A percentile compares a stretch with the other conserved stretches of the same genome.
Evolutionary conservation across 1,140 invertebrate species (phyloP).

Genomic region (Trichonephila clavata): DNA sequence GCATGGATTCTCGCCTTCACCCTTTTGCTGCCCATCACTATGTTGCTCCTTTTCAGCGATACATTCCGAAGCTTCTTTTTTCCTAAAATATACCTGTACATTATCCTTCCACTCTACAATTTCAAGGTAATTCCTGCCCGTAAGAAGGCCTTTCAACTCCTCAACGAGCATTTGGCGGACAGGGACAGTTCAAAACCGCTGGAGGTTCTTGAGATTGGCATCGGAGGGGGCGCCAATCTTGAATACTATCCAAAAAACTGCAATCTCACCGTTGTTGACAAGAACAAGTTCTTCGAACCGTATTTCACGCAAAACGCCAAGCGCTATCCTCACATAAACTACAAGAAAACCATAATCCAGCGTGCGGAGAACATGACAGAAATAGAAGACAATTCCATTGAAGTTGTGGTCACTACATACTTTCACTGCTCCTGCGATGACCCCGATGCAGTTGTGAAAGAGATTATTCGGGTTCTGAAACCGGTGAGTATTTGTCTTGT

Average conservation of each 20-base stretch:
- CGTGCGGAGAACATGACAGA: conserved; percentile 80
- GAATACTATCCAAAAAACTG: conserved; percentile 66
- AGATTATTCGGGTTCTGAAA: conserved; percentile 80
- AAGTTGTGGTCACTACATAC: conserved; percentile 79
- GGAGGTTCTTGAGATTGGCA: conserved; percentile 73
- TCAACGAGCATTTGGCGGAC: not conserved
- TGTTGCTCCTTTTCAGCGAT: not conserved
- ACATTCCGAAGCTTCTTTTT: not conserved
- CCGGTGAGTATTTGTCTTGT: conserved; percentile 73
- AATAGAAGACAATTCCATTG: conserved; percentile 79
- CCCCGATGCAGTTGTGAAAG: conserved; percentile 78
- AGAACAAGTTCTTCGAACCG: conserved; percentile 39
- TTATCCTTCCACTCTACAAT: not conserved
- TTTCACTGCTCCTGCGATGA: conserved; percentile 80
- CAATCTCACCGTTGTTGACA: conserved; percentile 57
- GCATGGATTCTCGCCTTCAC: not conserved
- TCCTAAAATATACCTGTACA: not conserved
- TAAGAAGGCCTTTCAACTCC: not conserved
- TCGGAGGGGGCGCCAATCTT: conserved; percentile 70
- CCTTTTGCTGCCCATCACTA: not conserved
- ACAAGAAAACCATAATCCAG: not conserved
- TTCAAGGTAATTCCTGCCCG: not conserved
- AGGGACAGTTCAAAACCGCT: not conserved
- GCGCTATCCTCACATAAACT: conserved; percentile 65
- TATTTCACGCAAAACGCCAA: conserved; percentile 55